Percentiles rank a stretch among this genome's conserved stretches.
Evolutionary conservation across 2,888 invertebrate species (phyloP).

Genomic region (Thalpophila matura): DNA sequence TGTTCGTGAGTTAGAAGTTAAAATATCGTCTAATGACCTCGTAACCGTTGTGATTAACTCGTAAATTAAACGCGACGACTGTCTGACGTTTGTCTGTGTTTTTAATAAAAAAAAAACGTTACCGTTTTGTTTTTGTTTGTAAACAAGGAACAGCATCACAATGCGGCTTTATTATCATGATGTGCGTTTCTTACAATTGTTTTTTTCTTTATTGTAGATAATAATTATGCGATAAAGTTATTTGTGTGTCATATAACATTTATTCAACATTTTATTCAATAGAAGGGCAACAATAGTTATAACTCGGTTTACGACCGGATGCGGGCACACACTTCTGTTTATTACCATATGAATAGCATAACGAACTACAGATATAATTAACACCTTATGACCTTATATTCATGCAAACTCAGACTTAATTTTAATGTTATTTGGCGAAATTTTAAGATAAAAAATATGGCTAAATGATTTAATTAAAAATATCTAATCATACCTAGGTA

Average conservation of each 20-base stretch:
- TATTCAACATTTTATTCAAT: conserved; percentile 54
- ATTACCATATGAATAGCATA: conserved; percentile 52
- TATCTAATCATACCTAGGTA: conserved; percentile 19
- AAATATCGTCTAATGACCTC: conserved; percentile 63
- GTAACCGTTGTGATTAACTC: conserved; percentile 53
- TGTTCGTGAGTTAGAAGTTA: conserved; percentile 59
- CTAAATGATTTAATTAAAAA: conserved; percentile 23
- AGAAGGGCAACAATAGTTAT: conserved; percentile 55
- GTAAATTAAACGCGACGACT: conserved; percentile 46
- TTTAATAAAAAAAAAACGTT: conserved; percentile 9
- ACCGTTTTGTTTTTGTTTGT: conserved; percentile 7
- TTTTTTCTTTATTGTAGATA: too few relatives aligned
- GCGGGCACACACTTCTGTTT: conserved; percentile 58
- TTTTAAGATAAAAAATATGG: not conserved
- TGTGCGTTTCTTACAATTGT: not conserved
- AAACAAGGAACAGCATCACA: not conserved
- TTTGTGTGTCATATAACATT: conserved; percentile 42
- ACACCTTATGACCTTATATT: conserved; percentile 40
- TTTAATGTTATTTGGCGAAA: conserved; percentile 6
- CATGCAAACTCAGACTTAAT: conserved; percentile 35
- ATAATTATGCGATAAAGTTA: too few relatives aligned
- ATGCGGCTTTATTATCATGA: not conserved
- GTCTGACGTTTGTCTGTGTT: conserved; percentile 54
- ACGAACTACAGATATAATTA: conserved; percentile 49
- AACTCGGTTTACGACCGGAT: conserved; percentile 59